A percentile compares a stretch with the other conserved stretches of the same genome.
Evolutionary conservation across 1,140 invertebrate genomes (phyloP).

Genomic region (Lasioglossum baleicum): DNA sequence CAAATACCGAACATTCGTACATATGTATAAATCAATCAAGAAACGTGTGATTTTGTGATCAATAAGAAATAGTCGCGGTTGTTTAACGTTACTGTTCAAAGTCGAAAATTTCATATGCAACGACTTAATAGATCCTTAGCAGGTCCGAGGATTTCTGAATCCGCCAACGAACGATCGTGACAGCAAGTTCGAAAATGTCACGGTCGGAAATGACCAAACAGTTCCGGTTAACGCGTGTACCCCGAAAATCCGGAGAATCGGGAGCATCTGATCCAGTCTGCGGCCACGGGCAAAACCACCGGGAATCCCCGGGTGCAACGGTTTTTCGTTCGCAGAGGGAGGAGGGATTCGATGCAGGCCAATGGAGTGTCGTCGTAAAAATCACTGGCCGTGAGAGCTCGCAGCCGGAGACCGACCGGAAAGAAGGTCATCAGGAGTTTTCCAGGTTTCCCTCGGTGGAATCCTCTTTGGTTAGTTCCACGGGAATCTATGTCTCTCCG

Average conservation of each 20-base stretch:
- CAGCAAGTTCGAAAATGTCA: neutral
- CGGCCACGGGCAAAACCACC: neutral
- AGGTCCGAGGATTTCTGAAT: too few species aligned
- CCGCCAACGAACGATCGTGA: neutral
- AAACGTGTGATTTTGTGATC: too few species aligned
- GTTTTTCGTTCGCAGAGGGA: neutral
- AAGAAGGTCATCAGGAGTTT: constrained; percentile 55
- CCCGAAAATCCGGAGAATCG: neutral
- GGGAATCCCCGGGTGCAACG: neutral
- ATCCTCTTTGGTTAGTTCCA: constrained; percentile 54
- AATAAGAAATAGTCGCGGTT: too few species aligned
- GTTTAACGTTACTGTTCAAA: too few species aligned
- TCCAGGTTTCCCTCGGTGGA: constrained; percentile 14
- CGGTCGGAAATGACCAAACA: neutral
- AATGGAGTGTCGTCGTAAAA: constrained; percentile 36
- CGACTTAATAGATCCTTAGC: too few species aligned
- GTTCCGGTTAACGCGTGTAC: neutral
- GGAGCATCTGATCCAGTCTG: neutral
- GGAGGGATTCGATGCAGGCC: constrained; percentile 2
- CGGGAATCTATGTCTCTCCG: neutral
- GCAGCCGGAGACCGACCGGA: constrained; percentile 34
- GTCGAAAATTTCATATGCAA: too few species aligned
- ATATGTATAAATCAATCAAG: too few species aligned
- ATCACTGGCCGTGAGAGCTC: constrained; percentile 34
- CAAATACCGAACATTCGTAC: too few species aligned